A percentile compares a stretch with the other conserved stretches of the same genome.
phyloP scores from a whole-genome alignment of 2,113 vertebrate genomes.

The Sorex araneus region DNA sequence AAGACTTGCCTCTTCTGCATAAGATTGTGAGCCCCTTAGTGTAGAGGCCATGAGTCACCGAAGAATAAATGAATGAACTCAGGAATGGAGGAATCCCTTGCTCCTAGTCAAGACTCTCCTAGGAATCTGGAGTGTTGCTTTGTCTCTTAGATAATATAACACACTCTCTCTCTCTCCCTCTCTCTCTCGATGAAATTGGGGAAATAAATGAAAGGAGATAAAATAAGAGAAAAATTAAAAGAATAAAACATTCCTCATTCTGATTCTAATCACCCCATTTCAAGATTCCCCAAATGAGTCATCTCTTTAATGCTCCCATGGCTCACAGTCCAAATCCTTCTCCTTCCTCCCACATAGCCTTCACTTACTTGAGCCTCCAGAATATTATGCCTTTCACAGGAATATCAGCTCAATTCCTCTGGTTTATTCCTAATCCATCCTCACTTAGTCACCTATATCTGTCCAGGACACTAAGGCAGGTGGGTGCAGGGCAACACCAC shows the following conservation, averaged over 20 bases:
- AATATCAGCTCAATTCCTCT: background rate
- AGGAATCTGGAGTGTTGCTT: background rate
- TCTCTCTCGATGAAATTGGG: too few species aligned
- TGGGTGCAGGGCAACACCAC: too few species aligned
- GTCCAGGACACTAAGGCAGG: background rate
- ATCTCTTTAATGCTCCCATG: background rate
- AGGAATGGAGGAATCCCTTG: background rate
- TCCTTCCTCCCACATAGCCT: background rate
- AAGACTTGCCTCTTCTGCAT: background rate
- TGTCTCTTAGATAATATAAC: background rate
- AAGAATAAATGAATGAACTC: constrained; percentile 34
- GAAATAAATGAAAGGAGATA: background rate
- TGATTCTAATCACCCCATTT: background rate
- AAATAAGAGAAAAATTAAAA: background rate
- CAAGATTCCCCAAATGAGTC: background rate
- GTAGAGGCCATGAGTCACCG: background rate
- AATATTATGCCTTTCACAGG: background rate
- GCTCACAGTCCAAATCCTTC: background rate
- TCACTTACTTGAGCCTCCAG: background rate
- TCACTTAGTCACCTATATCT: background rate
- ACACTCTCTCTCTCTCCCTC: too few species aligned
- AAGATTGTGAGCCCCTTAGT: background rate
- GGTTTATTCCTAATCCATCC: background rate
- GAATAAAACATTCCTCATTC: background rate
- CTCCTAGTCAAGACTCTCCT: background rate